Evolutionary conservation across 2,113 vertebrate genomes (phyloP), one percentile per base, ranked within the genome.

Genomic region (Xiphorhynchus elegans): DNA sequence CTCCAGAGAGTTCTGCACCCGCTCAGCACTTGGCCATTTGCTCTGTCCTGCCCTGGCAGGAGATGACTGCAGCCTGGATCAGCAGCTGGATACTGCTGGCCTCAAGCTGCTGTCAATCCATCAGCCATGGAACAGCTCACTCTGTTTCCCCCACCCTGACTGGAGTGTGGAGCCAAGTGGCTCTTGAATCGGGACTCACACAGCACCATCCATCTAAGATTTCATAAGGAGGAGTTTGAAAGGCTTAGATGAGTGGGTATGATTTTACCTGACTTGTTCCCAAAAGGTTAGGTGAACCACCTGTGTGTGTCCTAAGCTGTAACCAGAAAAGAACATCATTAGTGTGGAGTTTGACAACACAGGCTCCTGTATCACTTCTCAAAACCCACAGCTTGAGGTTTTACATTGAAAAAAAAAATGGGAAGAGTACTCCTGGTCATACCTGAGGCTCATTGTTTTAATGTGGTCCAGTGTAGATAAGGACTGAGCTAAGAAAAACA

Each of bases 381-480:
- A 85, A 70, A 84, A 74, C 20, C 0, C 53, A 73, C 17, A 58
- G n/a, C 7, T 2, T 46, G 37, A 72, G 14, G 37, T 75, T 55
- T 56, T 47, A 58, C 69, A 75, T 5, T n/a, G 44, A 70, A 73
- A 81, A 24, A 81, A 24, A 23, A 10, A 84, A 17, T 1, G 52
- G 17, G 29, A 62, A 63, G 44, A n/a, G 9, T 33, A 24, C 78
- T 89, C n/a, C 56, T 26, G 37, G 60, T 29, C 95, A 25, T 98
- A 99, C 99, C 98, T 98, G 93, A 98, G 75, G 31, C 97, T 90
- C 87, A 99, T 35, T 60, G 97, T 96, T 52, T 86, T 92, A 55
- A 98, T 47, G 87, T 84, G 95, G 66, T 66, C 56, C 73, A 93
- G 24, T 3, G 88, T 44, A 56, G 95, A 93, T 67, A 99, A 95